Conservation (phyloP, 2,888 invertebrate genomes). For the Drosophila pseudotalamancana region DNA sequence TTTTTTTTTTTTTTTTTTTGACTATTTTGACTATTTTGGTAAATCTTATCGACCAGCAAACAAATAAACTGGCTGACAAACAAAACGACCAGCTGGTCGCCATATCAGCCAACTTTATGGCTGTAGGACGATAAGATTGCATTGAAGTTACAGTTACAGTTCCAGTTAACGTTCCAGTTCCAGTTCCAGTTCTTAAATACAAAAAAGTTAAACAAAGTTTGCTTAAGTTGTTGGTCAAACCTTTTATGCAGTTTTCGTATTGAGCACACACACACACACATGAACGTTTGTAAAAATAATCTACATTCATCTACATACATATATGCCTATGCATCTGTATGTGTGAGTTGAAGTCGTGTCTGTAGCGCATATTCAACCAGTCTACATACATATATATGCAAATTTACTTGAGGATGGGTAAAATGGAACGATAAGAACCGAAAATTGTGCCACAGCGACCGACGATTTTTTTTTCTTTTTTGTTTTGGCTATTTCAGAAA, state of each 20-base stretch:
- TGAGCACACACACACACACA: background rate
- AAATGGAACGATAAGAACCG: slow-evolving; percentile 21
- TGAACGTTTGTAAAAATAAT: slow-evolving; percentile 20
- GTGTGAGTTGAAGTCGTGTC: slow-evolving; percentile 10
- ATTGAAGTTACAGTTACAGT: background rate
- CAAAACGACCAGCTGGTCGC: background rate
- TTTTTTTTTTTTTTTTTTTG: background rate
- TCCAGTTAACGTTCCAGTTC: slow-evolving; percentile 9
- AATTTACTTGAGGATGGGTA: slow-evolving; percentile 22
- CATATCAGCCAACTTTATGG: too few relatives aligned
- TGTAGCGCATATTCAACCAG: slow-evolving; percentile 18
- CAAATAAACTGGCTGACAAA: slow-evolving; percentile 32
- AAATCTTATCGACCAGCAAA: slow-evolving; percentile 35
- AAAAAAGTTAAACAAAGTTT: too few relatives aligned
- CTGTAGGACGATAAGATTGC: slow-evolving; percentile 39
- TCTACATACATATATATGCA: slow-evolving; percentile 46
- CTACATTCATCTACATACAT: background rate
- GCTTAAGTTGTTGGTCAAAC: slow-evolving; percentile 31
- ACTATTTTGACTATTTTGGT: background rate
- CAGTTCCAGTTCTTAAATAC: slow-evolving; percentile 17
- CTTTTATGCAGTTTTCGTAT: slow-evolving; percentile 20
- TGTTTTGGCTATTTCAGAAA: slow-evolving; percentile 17
- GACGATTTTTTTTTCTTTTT: slow-evolving; percentile 58
- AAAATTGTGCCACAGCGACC: slow-evolving; percentile 13
- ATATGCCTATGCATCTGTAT: background rate